Conservation (phyloP, 2,113 vertebrate species). For the Stegostoma tigrinum region DNA sequence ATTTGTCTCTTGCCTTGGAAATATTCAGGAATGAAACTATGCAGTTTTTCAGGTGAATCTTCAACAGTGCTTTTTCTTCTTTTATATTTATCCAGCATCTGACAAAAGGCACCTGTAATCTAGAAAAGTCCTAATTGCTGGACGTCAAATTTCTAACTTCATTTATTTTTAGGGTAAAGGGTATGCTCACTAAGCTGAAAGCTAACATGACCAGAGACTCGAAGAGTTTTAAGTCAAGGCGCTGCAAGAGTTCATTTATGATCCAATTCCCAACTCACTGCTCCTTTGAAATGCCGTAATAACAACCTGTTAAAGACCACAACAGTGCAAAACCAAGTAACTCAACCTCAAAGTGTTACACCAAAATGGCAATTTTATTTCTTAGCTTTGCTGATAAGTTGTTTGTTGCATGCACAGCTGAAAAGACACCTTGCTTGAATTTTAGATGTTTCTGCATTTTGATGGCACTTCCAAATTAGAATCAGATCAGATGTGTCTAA, state of each 20-base stretch:
- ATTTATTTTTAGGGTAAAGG: neutral
- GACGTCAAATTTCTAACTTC: neutral
- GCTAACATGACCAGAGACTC: neutral
- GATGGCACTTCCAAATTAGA: neutral
- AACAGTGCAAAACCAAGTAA: neutral
- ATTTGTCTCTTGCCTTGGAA: neutral
- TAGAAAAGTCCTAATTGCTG: neutral
- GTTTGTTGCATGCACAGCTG: neutral
- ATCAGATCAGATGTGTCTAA: neutral
- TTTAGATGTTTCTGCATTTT: neutral
- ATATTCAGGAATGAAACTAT: constrained; percentile 7
- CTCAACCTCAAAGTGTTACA: neutral
- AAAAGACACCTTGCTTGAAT: neutral
- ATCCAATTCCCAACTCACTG: constrained; percentile 6
- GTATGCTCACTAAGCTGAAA: neutral
- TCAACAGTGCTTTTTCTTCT: neutral
- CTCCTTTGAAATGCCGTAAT: neutral
- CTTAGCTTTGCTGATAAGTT: neutral
- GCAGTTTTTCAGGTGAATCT: neutral
- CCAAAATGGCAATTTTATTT: constrained; percentile 7
- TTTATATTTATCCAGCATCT: neutral
- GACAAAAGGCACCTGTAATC: neutral
- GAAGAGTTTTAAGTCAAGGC: neutral
- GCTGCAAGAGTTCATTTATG: neutral
- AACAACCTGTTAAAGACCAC: neutral